Percentiles rank a stretch among this genome's conserved stretches.
phyloP scores from a whole-genome alignment of 2,888 invertebrate genomes.

The Tenthredo scrophulariae region DNA sequence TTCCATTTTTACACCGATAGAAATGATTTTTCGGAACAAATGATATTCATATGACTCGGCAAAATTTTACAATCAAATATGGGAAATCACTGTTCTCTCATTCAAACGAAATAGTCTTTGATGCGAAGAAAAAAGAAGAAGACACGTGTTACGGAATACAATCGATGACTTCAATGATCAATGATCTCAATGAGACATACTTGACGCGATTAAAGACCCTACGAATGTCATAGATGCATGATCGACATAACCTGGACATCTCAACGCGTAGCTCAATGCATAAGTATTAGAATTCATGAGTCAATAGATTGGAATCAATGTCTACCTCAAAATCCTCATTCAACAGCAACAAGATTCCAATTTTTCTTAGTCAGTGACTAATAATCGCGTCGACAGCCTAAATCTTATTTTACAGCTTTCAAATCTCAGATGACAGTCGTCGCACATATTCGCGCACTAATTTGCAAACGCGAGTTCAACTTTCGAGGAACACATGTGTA shows the following conservation, averaged over 20 bases:
- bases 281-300: not conserved
- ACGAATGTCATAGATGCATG: not conserved
- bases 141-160: too few species aligned
- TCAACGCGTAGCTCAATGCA: not conserved
- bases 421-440: not conserved
- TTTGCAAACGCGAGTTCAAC: not conserved
- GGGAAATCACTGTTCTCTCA: too few species aligned
- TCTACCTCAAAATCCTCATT: not conserved
- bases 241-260: not conserved
- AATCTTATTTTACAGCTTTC: conserved; percentile 3
- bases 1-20: not conserved
- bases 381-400: not conserved
- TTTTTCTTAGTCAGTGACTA: not conserved
- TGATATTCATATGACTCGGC: too few species aligned
- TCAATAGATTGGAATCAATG: not conserved
- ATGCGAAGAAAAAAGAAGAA: too few species aligned
- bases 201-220: not conserved
- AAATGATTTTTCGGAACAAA: too few species aligned
- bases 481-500: not conserved
- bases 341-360: not conserved
- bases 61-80: too few species aligned
- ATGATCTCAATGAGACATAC: too few species aligned
- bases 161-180: too few species aligned
- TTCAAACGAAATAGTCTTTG: too few species aligned
- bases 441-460: not conserved